Evolutionary conservation across 37 sponge, comb jelly and placozoan species (phyloP), one percentile per base, ranked within the genome.

Genomic region (Tethya wilhelma): DNA sequence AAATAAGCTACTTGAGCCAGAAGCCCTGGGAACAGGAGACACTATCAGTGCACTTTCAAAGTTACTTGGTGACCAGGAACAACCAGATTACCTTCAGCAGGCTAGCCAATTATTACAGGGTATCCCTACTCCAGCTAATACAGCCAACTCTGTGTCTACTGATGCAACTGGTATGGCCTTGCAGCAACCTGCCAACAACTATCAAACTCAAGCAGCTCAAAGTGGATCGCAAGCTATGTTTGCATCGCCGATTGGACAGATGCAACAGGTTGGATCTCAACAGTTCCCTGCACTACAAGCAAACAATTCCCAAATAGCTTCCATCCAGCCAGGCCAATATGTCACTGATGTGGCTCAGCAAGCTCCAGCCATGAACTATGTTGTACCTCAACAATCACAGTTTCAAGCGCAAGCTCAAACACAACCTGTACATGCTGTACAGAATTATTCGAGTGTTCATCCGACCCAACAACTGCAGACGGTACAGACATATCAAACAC

Each of bases 21-120:
- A 62, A 62, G 45, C 38, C 4, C 42, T 9, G 2, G 49, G 73
- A 17, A 79, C 79, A 12, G 67, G 43, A 8, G 56, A 38, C 56
- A 84, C 84, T 1, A 66, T 90, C 36, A 79, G 82, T 64, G 87
- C 79, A 25, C 68, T 86, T 0, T 42, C 73, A 39, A 44, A 86
- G 33, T 34, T 86, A 11, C 63, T 91, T 31, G 72, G 70, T 29
- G 40, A 64, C 1, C 64, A 79, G 44, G 49, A 80, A 30, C 23
- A 55, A 56, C 58, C 36, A 9, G 64, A 66, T 33, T 36, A 59
- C 49, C 38, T 81, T 32, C 55, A 81, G 29, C 64, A 49, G 64
- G 59, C 82, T 23, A 38, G 17, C 2, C 29, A 71, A 20, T 40
- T 81, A 38, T 36, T 78, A 0, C 42, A 42, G 19, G 23, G 44